phyloP scores from a whole-genome alignment of 2,113 vertebrate species.

The Perca flavescens region DNA sequence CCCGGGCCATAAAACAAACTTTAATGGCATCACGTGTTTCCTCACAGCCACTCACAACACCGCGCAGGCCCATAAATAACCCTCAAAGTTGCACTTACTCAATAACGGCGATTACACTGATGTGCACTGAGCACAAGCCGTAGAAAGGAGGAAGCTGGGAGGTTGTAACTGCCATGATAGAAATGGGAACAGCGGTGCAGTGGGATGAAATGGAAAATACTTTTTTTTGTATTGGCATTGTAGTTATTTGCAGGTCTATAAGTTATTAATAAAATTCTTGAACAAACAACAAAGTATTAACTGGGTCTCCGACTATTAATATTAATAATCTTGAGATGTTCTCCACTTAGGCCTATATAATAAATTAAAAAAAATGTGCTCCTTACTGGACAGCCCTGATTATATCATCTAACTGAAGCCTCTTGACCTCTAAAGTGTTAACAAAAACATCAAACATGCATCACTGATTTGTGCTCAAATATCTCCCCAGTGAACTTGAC shows the following conservation, averaged over 20 bases:
- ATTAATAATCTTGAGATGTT: background rate
- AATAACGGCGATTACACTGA: constrained; percentile 84
- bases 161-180: constrained; percentile 7
- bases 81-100: constrained; percentile 93
- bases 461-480: constrained; percentile 8
- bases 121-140: constrained; percentile 73
- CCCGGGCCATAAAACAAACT: constrained; percentile 99
- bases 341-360: background rate
- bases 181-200: background rate
- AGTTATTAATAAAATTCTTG: background rate
- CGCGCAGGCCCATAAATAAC: constrained; percentile 98
- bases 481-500: constrained; percentile 56
- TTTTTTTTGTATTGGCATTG: background rate
- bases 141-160: constrained; percentile 47
- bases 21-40: constrained; percentile 99
- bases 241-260: background rate
- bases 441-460: constrained; percentile 40
- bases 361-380: too few relatives aligned
- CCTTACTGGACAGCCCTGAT: background rate
- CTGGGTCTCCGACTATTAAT: background rate
- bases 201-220: background rate
- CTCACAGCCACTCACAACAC: constrained; percentile 97
- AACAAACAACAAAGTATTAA: background rate
- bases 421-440: constrained; percentile 12
- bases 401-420: background rate